These are phyloP conservation scores for Petrocephalus microphthalmus DNA, from an alignment of 2,113 vertebrate genomes.

Conservation along the genomic window DNA sequence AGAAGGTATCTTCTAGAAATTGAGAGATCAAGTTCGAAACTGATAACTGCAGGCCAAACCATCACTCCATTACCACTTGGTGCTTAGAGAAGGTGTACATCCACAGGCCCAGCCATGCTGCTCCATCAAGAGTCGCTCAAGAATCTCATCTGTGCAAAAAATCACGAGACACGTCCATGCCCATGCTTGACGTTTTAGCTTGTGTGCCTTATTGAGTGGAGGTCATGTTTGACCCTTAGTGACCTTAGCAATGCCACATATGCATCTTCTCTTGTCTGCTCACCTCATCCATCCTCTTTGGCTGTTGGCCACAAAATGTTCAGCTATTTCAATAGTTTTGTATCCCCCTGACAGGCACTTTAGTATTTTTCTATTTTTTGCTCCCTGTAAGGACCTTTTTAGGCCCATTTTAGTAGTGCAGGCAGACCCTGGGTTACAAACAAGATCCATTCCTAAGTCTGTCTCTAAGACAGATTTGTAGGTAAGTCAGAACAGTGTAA, in stretches of 20 bases:
- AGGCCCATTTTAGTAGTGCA: not conserved
- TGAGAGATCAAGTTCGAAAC: not conserved
- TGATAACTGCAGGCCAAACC: not conserved
- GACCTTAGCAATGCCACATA: not conserved
- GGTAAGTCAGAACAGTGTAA: not conserved
- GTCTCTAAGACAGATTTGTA: not conserved
- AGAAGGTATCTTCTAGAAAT: not conserved
- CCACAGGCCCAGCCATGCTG: not conserved
- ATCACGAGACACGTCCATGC: not conserved
- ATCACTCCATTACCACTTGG: not conserved
- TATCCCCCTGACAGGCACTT: not conserved
- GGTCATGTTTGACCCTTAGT: not conserved
- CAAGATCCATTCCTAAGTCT: not conserved
- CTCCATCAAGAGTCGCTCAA: not conserved
- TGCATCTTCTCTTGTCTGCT: no score
- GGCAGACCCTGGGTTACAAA: not conserved
- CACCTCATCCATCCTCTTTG: no score
- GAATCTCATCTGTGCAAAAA: not conserved
- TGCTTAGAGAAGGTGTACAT: not conserved
- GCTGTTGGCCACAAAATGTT: no score
- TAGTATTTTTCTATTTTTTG: not conserved
- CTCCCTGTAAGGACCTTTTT: not conserved
- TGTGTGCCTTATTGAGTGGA: not conserved
- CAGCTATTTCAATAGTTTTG: not conserved
- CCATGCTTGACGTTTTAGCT: not conserved